A percentile compares a stretch with the other conserved stretches of the same genome.
phyloP scores from a whole-genome alignment of 1,140 invertebrate species.

The Ephestia elutella region DNA sequence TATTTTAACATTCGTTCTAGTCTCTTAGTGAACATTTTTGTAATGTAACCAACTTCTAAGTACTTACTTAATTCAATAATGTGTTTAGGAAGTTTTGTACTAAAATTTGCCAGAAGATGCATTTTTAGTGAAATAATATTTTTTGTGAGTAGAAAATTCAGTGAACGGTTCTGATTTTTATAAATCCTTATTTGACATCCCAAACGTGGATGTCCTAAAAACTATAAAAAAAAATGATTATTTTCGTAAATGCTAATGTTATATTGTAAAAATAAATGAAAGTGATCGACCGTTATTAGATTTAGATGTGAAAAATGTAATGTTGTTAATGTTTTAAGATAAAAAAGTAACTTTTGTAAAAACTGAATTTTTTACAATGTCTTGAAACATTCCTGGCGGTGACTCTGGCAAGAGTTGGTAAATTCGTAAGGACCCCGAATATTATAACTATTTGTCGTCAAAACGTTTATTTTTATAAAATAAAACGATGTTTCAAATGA shows the following conservation, averaged over 20 bases:
- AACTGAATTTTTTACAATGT: slow-evolving; percentile 74
- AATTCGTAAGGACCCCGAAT: slow-evolving; percentile 69
- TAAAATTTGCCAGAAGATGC: neutral
- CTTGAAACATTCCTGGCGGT: slow-evolving; percentile 66
- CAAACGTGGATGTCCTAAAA: neutral
- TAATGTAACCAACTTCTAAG: slow-evolving; percentile 1
- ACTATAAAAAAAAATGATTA: slow-evolving; percentile 27
- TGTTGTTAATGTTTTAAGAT: slow-evolving; percentile 74
- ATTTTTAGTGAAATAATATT: neutral
- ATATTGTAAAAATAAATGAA: slow-evolving; percentile 52
- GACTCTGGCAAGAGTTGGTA: slow-evolving; percentile 45
- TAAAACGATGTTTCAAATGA: slow-evolving; percentile 68
- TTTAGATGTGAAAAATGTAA: slow-evolving; percentile 73
- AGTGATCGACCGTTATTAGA: slow-evolving; percentile 71
- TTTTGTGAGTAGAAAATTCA: neutral
- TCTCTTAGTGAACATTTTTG: neutral
- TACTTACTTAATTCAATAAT: neutral
- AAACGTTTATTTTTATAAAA: slow-evolving; percentile 75
- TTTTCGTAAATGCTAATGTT: slow-evolving; percentile 64
- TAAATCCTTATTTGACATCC: neutral
- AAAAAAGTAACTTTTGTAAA: slow-evolving; percentile 73
- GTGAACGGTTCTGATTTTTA: neutral
- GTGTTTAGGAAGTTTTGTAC: neutral
- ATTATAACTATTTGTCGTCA: slow-evolving; percentile 74
- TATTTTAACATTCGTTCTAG: slow-evolving; percentile 1